Conservation (phyloP, 2,888 invertebrate genomes). For the Cataglyphis altisquamis region DNA sequence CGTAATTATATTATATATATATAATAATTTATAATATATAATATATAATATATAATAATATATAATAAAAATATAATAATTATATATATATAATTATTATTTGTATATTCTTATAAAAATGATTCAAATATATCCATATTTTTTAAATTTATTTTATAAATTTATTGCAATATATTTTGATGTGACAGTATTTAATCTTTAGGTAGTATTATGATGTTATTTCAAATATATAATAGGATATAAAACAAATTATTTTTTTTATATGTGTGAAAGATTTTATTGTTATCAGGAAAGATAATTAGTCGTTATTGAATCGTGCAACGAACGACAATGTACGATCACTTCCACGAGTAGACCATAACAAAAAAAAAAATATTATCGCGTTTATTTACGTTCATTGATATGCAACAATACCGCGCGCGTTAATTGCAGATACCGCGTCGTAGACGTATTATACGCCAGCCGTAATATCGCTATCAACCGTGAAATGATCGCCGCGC, state of each 20-base stretch:
- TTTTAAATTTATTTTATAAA: neutral
- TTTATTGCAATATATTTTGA: neutral
- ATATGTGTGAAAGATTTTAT: neutral
- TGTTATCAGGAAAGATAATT: conserved; percentile 56
- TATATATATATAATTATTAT: neutral
- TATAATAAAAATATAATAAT: no score
- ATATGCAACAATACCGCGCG: conserved; percentile 67
- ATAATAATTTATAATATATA: no score
- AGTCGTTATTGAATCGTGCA: conserved; percentile 58
- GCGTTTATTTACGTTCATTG: conserved; percentile 69
- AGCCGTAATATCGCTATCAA: conserved; percentile 60
- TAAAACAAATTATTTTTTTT: conserved; percentile 5
- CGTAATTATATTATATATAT: no score
- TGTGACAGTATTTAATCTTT: neutral
- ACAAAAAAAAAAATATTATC: conserved; percentile 56
- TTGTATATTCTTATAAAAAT: neutral
- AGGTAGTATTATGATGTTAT: neutral
- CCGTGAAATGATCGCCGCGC: conserved; percentile 57
- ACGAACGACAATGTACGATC: conserved; percentile 59
- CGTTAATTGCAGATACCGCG: conserved; percentile 72
- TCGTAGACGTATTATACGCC: conserved; percentile 66
- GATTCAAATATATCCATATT: neutral
- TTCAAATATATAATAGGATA: neutral
- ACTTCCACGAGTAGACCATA: conserved; percentile 54
- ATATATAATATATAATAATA: no score